A percentile compares a stretch with the other conserved stretches of the same genome.
Evolutionary conservation across 2,113 vertebrate species (phyloP).

Genomic region (Sialia sialis): DNA sequence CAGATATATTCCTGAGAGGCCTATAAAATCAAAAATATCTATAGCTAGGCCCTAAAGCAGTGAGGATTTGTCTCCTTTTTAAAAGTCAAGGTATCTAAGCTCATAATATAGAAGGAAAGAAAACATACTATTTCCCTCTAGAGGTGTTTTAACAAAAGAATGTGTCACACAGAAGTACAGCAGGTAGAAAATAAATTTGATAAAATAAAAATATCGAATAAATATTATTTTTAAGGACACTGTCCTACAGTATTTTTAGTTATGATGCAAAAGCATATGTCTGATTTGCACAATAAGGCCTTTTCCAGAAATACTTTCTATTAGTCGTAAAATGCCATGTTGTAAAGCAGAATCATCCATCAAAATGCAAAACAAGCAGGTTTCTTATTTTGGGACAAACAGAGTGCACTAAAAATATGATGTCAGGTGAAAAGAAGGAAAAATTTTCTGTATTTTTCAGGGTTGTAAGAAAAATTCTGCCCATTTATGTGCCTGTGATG

Average conservation of each 20-base stretch:
- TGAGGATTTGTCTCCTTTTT: neutral
- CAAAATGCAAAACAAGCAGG: neutral
- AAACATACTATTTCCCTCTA: neutral
- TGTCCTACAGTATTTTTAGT: neutral
- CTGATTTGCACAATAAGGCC: neutral
- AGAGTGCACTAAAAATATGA: neutral
- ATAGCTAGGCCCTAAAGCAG: neutral
- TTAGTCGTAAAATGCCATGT: neutral
- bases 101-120: neutral
- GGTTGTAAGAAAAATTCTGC: neutral
- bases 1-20: neutral
- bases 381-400: neutral
- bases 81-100: neutral
- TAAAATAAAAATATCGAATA: neutral
- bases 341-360: neutral
- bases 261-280: neutral
- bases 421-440: neutral
- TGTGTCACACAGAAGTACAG: neutral
- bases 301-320: neutral
- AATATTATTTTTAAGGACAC: neutral
- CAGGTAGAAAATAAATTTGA: neutral
- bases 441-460: neutral
- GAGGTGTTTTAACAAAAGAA: neutral
- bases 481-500: neutral
- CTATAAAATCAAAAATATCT: neutral